Evolutionary conservation across 2,797 vertebrate species (phyloP).

Genomic region (Galago senegalensis): DNA sequence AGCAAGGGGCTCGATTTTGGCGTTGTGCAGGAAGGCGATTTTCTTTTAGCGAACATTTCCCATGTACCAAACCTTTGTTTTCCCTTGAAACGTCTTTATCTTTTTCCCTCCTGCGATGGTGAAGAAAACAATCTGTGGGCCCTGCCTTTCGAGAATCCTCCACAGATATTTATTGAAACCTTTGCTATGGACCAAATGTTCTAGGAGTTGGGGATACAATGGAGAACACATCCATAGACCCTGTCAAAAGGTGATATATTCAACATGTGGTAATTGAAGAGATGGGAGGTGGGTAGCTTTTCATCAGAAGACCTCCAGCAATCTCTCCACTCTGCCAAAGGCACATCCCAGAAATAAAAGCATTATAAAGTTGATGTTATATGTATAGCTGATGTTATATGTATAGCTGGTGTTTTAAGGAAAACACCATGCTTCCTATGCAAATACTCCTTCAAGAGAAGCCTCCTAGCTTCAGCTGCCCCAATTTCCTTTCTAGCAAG

Average conservation of each 20-base stretch:
- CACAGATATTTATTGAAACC: slow-evolving; percentile 11
- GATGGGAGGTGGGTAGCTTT: not conserved
- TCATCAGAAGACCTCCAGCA: not conserved
- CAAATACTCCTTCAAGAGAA: not conserved
- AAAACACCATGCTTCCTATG: not conserved
- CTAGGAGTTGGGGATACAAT: not conserved
- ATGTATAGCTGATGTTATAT: not conserved
- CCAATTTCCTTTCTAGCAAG: not conserved
- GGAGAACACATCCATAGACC: not conserved
- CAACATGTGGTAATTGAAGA: not conserved
- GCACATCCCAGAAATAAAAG: not conserved
- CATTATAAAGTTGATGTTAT: not conserved
- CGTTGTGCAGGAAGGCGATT: not conserved
- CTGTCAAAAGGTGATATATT: not conserved
- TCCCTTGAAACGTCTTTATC: not conserved
- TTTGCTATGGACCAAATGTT: not conserved
- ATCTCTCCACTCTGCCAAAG: not conserved
- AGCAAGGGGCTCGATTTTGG: slow-evolving; percentile 34
- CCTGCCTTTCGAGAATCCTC: slow-evolving; percentile 69
- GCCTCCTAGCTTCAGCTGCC: not conserved
- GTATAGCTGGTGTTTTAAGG: not conserved
- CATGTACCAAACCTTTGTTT: not conserved
- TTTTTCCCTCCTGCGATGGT: slow-evolving; percentile 28
- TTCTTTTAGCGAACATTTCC: not conserved
- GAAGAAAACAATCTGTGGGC: not conserved